A percentile compares a stretch with the other conserved stretches of the same genome.
phyloP scores from a whole-genome alignment of 2,797 vertebrate species.

The Halcyon leucocephala region DNA sequence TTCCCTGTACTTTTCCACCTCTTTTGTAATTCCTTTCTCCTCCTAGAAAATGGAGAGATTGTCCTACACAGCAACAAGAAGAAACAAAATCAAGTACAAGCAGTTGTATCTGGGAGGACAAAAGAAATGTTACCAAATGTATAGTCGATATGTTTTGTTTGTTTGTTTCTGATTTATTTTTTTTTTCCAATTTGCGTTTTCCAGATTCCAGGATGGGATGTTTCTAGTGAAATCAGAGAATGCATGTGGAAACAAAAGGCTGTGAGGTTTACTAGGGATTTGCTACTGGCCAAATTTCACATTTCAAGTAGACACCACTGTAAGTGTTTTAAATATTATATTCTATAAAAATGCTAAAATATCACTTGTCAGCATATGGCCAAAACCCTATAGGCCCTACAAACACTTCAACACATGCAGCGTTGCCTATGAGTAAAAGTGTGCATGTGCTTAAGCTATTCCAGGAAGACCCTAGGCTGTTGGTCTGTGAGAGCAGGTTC shows the following conservation, averaged over 20 bases:
- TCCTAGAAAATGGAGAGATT: background rate
- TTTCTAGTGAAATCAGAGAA: background rate
- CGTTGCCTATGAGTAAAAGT: background rate
- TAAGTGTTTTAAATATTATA: background rate
- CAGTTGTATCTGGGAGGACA: background rate
- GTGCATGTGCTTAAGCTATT: rapidly evolving
- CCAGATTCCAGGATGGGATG: background rate
- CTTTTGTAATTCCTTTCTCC: background rate
- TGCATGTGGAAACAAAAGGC: background rate
- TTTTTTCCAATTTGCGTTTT: background rate
- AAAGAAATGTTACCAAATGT: background rate
- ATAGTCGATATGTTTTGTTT: background rate
- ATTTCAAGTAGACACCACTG: background rate
- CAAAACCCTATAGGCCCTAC: background rate
- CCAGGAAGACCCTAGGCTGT: background rate
- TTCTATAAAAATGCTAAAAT: background rate
- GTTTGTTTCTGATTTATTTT: background rate
- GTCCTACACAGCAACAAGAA: background rate
- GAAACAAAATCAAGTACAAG: background rate
- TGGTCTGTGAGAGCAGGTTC: background rate
- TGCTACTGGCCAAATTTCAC: background rate
- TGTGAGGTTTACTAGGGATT: background rate
- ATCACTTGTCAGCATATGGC: background rate
- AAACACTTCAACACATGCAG: background rate
- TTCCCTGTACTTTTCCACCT: background rate